Evolutionary conservation across 2,888 invertebrate genomes (phyloP).

Genomic region (Charanyca ferruginea): DNA sequence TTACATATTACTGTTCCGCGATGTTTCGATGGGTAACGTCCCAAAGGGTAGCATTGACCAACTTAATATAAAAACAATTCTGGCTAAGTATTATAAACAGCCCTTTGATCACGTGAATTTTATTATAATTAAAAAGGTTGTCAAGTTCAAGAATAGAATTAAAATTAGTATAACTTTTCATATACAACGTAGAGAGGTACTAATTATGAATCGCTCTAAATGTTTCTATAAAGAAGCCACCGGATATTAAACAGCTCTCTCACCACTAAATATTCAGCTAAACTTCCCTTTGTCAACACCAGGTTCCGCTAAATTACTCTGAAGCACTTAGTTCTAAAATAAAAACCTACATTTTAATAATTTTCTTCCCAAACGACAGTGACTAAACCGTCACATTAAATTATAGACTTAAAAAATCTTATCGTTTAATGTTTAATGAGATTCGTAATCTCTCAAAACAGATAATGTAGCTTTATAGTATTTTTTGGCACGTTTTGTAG

Average conservation of each 20-base stretch:
- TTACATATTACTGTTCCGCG: too few relatives aligned
- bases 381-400: conserved; percentile 6
- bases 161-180: too few relatives aligned
- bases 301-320: not conserved
- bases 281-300: conserved; percentile 7
- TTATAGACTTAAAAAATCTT: not conserved
- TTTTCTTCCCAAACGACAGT: not conserved
- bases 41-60: too few relatives aligned
- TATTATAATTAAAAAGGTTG: too few relatives aligned
- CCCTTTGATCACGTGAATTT: too few relatives aligned
- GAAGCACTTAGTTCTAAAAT: conserved; percentile 23
- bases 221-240: not conserved
- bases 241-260: not conserved
- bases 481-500: not conserved
- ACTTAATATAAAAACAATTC: too few relatives aligned
- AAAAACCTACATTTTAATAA: conserved; percentile 8
- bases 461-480: not conserved
- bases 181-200: not conserved
- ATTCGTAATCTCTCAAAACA: not conserved
- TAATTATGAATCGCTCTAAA: not conserved
- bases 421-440: not conserved
- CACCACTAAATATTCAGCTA: conserved; percentile 13
- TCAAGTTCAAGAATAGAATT: too few relatives aligned
- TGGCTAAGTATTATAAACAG: too few relatives aligned
- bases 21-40: too few relatives aligned